Evolutionary conservation across 2,113 vertebrate genomes (phyloP).

Genomic region (Spermophilus dauricus): DNA sequence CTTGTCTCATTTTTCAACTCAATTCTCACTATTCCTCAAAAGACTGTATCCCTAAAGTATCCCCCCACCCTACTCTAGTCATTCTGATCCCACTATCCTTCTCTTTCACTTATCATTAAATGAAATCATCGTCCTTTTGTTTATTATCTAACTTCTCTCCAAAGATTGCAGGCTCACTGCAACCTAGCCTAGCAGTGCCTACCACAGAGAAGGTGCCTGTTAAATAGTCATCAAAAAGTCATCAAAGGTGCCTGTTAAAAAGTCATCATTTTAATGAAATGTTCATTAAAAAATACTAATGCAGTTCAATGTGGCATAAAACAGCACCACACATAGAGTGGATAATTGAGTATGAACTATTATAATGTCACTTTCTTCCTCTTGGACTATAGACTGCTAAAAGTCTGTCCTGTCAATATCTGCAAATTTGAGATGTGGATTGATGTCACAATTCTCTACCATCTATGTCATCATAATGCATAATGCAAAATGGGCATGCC

Average conservation of each 20-base stretch:
- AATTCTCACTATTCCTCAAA: background rate
- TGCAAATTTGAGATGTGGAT: background rate
- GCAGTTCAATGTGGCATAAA: background rate
- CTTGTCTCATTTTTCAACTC: background rate
- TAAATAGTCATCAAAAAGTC: background rate
- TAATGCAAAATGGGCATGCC: background rate
- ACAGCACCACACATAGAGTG: background rate
- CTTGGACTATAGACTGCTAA: background rate
- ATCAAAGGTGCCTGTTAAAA: background rate
- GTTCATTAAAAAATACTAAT: slow-evolving; percentile 4
- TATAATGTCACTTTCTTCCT: slow-evolving; percentile 15
- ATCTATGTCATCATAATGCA: background rate
- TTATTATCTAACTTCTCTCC: background rate
- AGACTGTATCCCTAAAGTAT: background rate
- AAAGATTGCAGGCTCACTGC: background rate
- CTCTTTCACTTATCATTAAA: background rate
- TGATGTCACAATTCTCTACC: slow-evolving; percentile 62
- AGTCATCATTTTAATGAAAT: background rate
- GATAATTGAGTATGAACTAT: background rate
- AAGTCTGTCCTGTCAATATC: background rate
- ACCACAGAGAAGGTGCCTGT: background rate
- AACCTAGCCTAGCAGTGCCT: background rate
- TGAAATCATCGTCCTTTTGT: background rate
- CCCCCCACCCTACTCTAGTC: background rate
- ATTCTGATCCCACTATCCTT: background rate